phyloP scores from a whole-genome alignment of 2,888 invertebrate genomes.

The Melieria crassipennis region DNA sequence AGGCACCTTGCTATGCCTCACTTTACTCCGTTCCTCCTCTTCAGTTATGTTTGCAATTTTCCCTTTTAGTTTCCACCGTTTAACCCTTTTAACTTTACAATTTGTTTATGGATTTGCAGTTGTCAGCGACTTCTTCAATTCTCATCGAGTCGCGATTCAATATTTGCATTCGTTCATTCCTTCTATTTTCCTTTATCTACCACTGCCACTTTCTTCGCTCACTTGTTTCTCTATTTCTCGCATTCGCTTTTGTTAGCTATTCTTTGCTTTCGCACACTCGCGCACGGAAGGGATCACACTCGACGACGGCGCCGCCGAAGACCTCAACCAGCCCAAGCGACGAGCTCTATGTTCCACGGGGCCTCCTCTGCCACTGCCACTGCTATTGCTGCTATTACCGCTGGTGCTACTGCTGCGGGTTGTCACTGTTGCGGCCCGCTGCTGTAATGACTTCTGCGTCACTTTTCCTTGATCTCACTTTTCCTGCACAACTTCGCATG shows the following conservation, averaged over 20 bases:
- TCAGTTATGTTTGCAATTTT: too few relatives aligned
- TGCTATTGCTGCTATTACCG: background rate
- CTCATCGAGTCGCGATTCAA: too few relatives aligned
- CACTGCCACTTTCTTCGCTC: conserved; percentile 13
- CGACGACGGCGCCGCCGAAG: conserved; percentile 7
- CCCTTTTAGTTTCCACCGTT: too few relatives aligned
- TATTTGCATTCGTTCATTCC: background rate
- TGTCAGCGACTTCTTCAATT: too few relatives aligned
- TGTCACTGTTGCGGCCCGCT: background rate
- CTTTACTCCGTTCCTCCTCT: too few relatives aligned
- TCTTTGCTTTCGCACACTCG: conserved; percentile 6
- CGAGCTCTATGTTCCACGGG: conserved; percentile 7
- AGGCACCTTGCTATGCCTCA: too few relatives aligned
- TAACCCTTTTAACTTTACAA: too few relatives aligned
- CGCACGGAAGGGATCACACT: conserved; percentile 10
- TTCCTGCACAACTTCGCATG: conserved; percentile 11
- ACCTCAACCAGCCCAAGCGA: background rate
- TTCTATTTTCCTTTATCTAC: background rate
- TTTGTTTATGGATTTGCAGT: too few relatives aligned
- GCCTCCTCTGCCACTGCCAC: background rate
- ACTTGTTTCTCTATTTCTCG: too few relatives aligned
- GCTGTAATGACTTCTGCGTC: too few relatives aligned
- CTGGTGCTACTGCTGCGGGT: too few relatives aligned
- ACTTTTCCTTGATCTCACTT: too few relatives aligned
- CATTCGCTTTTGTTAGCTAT: background rate